Percentiles rank a stretch among this genome's conserved stretches.
Conservation (phyloP, 2,113 vertebrate species). For the Pluvianellus socialis region DNA sequence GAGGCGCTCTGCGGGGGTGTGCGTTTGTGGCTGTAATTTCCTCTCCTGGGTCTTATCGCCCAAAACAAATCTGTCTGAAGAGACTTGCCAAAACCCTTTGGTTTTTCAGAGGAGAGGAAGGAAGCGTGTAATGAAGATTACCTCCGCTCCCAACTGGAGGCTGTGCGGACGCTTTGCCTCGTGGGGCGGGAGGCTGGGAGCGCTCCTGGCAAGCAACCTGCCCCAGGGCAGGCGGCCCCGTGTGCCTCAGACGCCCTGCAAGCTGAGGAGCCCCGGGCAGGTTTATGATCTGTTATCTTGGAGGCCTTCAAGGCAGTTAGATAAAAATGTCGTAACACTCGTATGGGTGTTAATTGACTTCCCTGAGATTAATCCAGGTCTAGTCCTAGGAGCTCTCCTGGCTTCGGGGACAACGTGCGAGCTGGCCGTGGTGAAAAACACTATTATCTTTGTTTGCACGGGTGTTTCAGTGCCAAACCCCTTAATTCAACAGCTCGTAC, state of each 20-base stretch:
- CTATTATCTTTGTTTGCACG: neutral
- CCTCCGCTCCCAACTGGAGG: neutral
- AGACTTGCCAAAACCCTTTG: neutral
- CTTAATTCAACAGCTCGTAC: neutral
- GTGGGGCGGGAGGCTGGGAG: no score
- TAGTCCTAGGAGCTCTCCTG: neutral
- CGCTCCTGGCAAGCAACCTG: no score
- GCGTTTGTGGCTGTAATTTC: neutral
- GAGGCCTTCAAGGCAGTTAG: neutral
- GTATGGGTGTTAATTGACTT: neutral
- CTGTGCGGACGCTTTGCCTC: neutral
- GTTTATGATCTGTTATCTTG: neutral
- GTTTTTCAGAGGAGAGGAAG: neutral
- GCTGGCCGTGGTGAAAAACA: no score
- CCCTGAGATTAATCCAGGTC: neutral
- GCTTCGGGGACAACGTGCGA: neutral
- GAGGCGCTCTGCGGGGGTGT: rapidly evolving
- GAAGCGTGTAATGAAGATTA: neutral
- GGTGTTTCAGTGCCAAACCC: neutral
- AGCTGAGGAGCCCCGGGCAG: neutral
- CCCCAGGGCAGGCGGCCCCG: rapidly evolving
- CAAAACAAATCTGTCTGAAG: neutral
- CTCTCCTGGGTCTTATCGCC: neutral
- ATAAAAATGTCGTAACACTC: neutral
- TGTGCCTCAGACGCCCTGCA: neutral